Conservation (phyloP, 2,888 invertebrate genomes). For the Leuctra nigra region DNA sequence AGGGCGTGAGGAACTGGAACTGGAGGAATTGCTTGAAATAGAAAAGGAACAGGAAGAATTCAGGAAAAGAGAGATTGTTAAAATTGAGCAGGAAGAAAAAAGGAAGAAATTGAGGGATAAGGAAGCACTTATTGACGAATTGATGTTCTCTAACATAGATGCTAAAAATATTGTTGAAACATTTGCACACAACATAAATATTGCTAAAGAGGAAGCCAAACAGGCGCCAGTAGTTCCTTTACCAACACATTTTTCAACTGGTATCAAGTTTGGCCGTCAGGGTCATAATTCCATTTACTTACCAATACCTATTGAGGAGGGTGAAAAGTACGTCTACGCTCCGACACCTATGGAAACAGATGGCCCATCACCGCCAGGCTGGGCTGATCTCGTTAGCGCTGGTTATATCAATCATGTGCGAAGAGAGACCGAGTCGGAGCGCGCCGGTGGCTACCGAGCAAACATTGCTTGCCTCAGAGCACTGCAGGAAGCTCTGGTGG, state of each 20-base stretch:
- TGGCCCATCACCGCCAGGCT: slow-evolving; percentile 66
- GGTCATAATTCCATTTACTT: slow-evolving; percentile 54
- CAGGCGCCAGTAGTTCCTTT: slow-evolving; percentile 20
- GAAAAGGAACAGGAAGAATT: slow-evolving; percentile 73
- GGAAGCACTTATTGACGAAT: slow-evolving; percentile 89
- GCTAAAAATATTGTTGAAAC: slow-evolving; percentile 81
- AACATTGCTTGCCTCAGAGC: slow-evolving; percentile 79
- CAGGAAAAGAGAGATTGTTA: slow-evolving; percentile 61
- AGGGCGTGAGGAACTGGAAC: slow-evolving; percentile 73
- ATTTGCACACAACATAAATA: slow-evolving; percentile 61
- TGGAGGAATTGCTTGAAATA: slow-evolving; percentile 77
- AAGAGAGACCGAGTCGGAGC: slow-evolving; percentile 62
- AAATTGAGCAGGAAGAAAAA: slow-evolving; percentile 62
- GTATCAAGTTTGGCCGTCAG: slow-evolving; percentile 71
- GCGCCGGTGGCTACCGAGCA: slow-evolving; percentile 82
- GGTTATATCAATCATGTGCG: slow-evolving; percentile 74
- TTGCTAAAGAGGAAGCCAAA: slow-evolving; percentile 54
- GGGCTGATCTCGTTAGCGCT: slow-evolving; percentile 52
- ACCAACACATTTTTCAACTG: slow-evolving; percentile 74
- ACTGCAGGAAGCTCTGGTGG: slow-evolving; percentile 80
- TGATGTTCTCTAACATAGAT: slow-evolving; percentile 88
- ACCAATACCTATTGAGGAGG: slow-evolving; percentile 68
- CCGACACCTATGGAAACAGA: slow-evolving; percentile 52
- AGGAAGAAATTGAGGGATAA: slow-evolving; percentile 79
- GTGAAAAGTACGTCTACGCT: slow-evolving; percentile 65